Evolutionary conservation across 1,140 invertebrate genomes (phyloP).

Genomic region (Aphelinus certus): DNA sequence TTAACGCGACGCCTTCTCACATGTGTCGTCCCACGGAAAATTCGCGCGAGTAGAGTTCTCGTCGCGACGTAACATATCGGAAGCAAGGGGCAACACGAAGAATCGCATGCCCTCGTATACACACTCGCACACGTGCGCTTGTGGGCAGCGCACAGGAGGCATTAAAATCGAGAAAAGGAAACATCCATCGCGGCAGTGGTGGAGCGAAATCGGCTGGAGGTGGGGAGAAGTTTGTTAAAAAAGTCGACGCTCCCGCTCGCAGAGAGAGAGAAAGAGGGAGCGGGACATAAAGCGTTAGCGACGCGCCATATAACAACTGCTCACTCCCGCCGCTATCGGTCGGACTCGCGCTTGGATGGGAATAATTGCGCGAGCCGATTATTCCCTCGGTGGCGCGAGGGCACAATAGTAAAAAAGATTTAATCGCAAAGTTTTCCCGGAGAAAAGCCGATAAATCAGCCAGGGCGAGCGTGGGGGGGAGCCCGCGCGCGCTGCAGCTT

Average conservation of each 20-base stretch:
- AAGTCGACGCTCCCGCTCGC: neutral
- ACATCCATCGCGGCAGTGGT: conserved; percentile 12
- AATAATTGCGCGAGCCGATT: conserved; percentile 38
- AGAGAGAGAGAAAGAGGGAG: neutral
- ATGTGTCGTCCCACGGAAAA: too few relatives aligned
- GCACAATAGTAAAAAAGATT: conserved; percentile 41
- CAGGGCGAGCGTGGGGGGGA: neutral
- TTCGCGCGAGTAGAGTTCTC: too few relatives aligned
- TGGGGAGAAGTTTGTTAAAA: conserved; percentile 15
- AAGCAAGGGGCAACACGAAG: too few relatives aligned
- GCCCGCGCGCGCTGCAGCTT: neutral
- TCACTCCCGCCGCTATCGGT: too few relatives aligned
- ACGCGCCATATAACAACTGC: conserved; percentile 35
- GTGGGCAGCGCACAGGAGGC: neutral
- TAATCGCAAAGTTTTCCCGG: conserved; percentile 41
- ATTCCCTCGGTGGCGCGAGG: conserved; percentile 17
- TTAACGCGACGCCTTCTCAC: too few relatives aligned
- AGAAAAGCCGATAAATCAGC: conserved; percentile 40
- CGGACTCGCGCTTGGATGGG: neutral
- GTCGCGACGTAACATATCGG: too few relatives aligned
- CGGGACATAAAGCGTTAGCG: conserved; percentile 29
- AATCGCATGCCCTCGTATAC: neutral
- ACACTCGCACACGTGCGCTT: neutral
- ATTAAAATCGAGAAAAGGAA: conserved; percentile 16
- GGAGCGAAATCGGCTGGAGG: conserved; percentile 13